phyloP scores from a whole-genome alignment of 2,113 vertebrate species.

The Ammodramus savannarum region DNA sequence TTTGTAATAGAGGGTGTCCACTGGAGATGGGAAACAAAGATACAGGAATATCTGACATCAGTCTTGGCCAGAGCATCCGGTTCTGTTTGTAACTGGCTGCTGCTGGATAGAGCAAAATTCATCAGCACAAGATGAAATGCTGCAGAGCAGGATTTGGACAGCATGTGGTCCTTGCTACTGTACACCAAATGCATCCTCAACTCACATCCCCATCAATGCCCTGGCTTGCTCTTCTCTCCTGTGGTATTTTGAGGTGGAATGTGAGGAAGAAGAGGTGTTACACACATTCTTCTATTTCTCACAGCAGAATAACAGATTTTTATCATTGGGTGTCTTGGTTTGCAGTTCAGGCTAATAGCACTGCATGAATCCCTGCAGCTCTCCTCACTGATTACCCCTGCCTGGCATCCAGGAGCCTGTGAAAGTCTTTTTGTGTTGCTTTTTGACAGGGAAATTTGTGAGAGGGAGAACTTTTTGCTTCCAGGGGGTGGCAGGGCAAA shows the following conservation, averaged over 20 bases:
- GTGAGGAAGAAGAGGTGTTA: background rate
- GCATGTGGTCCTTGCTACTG: background rate
- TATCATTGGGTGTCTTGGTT: background rate
- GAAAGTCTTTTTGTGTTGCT: background rate
- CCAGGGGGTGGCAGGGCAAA: background rate
- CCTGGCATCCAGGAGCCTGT: background rate
- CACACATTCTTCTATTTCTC: background rate
- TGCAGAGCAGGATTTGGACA: background rate
- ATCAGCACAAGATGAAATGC: background rate
- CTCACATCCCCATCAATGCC: background rate
- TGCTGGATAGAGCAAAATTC: background rate
- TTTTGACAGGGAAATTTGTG: background rate
- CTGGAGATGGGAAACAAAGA: background rate
- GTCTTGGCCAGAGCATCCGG: background rate
- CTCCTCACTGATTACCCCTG: background rate
- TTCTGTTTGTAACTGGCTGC: background rate
- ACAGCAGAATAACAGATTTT: background rate
- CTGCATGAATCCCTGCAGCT: background rate
- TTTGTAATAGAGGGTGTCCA: constrained; percentile 15
- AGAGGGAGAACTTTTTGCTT: background rate
- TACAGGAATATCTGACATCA: constrained; percentile 39
- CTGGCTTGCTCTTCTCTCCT: background rate
- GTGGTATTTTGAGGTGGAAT: background rate
- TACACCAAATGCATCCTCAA: background rate
- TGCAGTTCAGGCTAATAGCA: background rate